These are phyloP conservation scores for Physeter macrocephalus DNA, from an alignment of 2,113 vertebrate genomes.

Conservation along the genomic window DNA sequence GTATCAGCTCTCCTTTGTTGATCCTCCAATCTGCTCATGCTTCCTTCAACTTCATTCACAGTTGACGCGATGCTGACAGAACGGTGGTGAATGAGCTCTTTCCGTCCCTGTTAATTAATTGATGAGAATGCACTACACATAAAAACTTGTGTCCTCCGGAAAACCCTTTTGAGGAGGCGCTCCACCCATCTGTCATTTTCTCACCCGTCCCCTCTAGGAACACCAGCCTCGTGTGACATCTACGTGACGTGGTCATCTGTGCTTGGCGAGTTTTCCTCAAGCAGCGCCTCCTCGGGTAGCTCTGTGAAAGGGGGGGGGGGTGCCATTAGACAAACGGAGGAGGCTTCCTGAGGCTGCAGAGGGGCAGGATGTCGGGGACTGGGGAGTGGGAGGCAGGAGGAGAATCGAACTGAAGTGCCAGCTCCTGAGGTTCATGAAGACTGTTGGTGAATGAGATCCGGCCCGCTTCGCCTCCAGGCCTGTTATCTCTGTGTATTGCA, in stretches of 20 bases:
- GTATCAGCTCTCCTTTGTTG: neutral
- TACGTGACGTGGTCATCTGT: neutral
- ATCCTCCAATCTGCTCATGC: neutral
- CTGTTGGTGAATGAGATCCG: neutral
- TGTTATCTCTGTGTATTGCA: neutral
- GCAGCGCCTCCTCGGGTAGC: neutral
- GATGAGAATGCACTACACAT: neutral
- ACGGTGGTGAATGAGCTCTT: neutral
- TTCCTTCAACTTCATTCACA: neutral
- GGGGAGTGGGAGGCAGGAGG: neutral
- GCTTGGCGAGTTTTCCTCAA: neutral
- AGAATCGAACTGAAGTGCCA: neutral
- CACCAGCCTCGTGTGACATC: neutral
- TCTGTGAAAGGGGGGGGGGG: neutral
- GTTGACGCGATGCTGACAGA: neutral
- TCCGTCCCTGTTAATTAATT: neutral
- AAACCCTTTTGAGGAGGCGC: constrained; percentile 14
- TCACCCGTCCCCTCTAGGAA: neutral
- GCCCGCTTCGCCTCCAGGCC: neutral
- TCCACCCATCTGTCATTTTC: neutral
- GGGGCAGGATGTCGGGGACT: neutral
- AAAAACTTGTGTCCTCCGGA: constrained; percentile 42
- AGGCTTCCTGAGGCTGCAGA: neutral
- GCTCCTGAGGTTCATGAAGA: neutral
- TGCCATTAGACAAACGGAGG: neutral